These are phyloP conservation scores for Trematocara nigrifrons DNA, from an alignment of 2,113 vertebrate genomes.

Conservation along the genomic window DNA sequence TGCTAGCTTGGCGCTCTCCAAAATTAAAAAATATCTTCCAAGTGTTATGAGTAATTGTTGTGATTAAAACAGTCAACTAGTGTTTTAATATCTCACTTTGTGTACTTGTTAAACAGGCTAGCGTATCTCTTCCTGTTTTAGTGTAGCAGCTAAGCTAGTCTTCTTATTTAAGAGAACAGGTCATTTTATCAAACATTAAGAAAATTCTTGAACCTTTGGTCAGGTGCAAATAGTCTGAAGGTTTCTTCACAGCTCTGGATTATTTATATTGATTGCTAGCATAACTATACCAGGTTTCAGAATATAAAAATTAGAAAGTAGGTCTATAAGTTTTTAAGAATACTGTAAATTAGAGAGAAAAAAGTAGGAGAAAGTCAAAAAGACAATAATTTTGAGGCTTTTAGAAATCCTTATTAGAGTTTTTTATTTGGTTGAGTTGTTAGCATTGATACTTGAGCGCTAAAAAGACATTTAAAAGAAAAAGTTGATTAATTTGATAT, in stretches of 20 bases:
- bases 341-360: neutral
- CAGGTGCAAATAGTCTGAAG: neutral
- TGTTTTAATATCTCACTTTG: neutral
- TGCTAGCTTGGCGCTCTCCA: neutral
- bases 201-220: neutral
- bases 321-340: neutral
- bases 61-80: neutral
- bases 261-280: neutral
- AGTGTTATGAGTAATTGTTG: neutral
- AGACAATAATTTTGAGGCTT: neutral
- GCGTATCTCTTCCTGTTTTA: neutral
- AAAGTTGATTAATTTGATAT: neutral
- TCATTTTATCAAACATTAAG: neutral
- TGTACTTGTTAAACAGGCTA: neutral
- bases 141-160: rapidly evolving
- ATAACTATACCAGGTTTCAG: neutral
- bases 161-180: neutral
- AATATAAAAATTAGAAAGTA: neutral
- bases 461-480: neutral
- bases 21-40: neutral
- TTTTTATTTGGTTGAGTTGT: neutral
- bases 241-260: neutral
- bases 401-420: neutral
- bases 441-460: neutral
- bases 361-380: neutral